Conservation (phyloP, 2,888 invertebrate genomes). For the Dascillus cervinus region DNA sequence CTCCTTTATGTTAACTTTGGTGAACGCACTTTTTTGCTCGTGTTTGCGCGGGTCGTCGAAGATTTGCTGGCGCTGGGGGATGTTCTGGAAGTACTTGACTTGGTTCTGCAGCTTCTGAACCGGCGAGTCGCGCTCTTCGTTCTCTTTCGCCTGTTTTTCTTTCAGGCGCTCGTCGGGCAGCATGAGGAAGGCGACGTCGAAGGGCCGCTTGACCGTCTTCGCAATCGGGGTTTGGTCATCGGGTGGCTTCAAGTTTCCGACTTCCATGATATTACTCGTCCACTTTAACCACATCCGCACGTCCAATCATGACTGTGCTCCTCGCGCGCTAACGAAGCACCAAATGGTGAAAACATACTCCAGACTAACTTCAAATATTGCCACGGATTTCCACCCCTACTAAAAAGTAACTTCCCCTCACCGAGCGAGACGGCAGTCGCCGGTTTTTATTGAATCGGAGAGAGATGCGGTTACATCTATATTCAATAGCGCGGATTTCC, state of each 20-base stretch:
- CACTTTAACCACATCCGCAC: no score
- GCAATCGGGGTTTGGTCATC: no score
- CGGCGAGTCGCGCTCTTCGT: background rate
- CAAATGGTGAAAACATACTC: constrained; percentile 42
- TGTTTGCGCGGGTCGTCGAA: constrained; percentile 49
- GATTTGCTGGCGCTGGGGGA: constrained; percentile 47
- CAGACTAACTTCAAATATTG: constrained; percentile 42
- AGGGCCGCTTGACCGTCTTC: constrained; percentile 66
- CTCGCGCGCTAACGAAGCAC: constrained; percentile 31
- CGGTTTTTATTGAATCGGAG: constrained; percentile 14
- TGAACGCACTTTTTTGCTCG: constrained; percentile 69
- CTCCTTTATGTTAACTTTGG: constrained; percentile 59
- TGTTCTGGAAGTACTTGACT: constrained; percentile 26
- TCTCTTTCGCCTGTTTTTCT: constrained; percentile 42
- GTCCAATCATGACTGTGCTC: no score
- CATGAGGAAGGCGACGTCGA: constrained; percentile 86
- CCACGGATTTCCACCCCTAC: constrained; percentile 35
- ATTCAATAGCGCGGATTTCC: constrained; percentile 19
- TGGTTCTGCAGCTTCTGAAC: constrained; percentile 13
- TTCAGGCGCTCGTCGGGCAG: constrained; percentile 77
- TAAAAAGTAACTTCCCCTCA: constrained; percentile 20
- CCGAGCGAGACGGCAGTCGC: constrained; percentile 19
- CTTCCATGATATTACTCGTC: background rate
- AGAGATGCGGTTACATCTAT: constrained; percentile 15
- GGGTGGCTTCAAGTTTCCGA: no score